These are phyloP conservation scores for Gerris buenoi DNA, from an alignment of 1,140 invertebrate species.

Conservation along the genomic window DNA sequence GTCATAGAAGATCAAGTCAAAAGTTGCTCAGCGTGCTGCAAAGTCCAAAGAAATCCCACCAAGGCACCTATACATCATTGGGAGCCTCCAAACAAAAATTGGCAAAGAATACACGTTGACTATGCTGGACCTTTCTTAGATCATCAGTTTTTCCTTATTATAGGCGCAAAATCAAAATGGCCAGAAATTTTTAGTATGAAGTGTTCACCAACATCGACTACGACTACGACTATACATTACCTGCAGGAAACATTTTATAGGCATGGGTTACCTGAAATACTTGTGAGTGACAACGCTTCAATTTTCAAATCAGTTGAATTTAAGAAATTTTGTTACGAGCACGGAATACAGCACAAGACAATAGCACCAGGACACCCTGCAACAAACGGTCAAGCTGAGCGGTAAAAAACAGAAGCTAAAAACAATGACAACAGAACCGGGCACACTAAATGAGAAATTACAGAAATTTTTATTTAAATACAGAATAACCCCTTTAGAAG, in stretches of 20 bases:
- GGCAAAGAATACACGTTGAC: conserved; percentile 25
- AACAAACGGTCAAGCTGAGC: conserved; percentile 27
- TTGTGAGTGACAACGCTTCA: conserved; percentile 15
- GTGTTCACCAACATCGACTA: conserved; percentile 9
- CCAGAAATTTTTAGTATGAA: conserved; percentile 1
- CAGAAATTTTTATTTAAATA: neutral
- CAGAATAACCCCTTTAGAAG: neutral
- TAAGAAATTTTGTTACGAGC: conserved; percentile 5
- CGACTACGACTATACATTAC: conserved; percentile 8
- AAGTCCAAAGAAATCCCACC: conserved; percentile 17
- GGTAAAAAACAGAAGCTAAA: conserved; percentile 6
- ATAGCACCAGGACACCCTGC: conserved; percentile 26
- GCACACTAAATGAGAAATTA: neutral
- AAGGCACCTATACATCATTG: conserved; percentile 21
- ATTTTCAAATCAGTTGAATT: conserved; percentile 12
- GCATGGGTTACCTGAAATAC: neutral
- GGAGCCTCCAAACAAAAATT: conserved; percentile 22
- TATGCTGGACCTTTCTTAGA: conserved; percentile 25
- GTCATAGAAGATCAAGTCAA: conserved; percentile 23
- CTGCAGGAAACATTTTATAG: conserved; percentile 9
- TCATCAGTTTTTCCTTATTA: conserved; percentile 29
- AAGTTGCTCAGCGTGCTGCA: conserved; percentile 19
- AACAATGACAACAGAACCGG: neutral
- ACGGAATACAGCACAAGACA: conserved; percentile 23
- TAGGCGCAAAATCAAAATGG: conserved; percentile 28